A percentile compares a stretch with the other conserved stretches of the same genome.
Conservation (phyloP, 1,140 invertebrate genomes). For the Chrysoperla carnea region DNA sequence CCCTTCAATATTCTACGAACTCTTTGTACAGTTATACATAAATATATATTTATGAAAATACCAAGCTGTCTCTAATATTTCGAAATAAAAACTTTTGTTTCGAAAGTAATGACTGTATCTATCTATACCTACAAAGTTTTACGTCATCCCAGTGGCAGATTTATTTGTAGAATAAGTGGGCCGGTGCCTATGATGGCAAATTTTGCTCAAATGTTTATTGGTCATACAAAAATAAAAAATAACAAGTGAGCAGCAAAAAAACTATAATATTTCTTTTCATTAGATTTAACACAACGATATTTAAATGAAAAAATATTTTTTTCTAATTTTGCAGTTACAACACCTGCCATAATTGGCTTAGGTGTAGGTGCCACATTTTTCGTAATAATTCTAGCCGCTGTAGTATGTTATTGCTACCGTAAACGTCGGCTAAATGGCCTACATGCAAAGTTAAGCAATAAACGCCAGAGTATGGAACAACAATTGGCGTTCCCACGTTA, state of each 20-base stretch:
- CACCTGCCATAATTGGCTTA: constrained; percentile 38
- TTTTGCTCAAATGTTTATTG: too few species aligned
- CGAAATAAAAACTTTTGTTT: too few species aligned
- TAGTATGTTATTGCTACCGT: constrained; percentile 38
- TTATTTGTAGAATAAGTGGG: too few species aligned
- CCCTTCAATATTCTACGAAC: too few species aligned
- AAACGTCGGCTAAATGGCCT: constrained; percentile 18
- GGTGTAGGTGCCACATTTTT: constrained; percentile 36
- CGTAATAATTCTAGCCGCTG: constrained; percentile 33
- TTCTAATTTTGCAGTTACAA: constrained; percentile 32
- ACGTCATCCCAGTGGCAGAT: background rate
- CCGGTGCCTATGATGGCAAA: too few species aligned
- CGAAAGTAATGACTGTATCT: too few species aligned
- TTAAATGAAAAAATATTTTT: background rate
- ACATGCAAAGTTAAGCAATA: constrained; percentile 12
- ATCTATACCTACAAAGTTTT: background rate
- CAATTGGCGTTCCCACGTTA: constrained; percentile 38
- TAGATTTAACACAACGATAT: background rate
- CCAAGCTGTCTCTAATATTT: too few species aligned
- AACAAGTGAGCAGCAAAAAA: too few species aligned
- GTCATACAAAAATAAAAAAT: too few species aligned
- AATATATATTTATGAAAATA: too few species aligned
- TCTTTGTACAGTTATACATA: too few species aligned
- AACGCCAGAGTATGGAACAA: constrained; percentile 25
- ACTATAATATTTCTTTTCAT: background rate